Percentiles rank a stretch among this genome's conserved stretches.
These are phyloP conservation scores for Chironomus striatipennis DNA, from an alignment of 1,140 invertebrate species.

Conservation along the genomic window DNA sequence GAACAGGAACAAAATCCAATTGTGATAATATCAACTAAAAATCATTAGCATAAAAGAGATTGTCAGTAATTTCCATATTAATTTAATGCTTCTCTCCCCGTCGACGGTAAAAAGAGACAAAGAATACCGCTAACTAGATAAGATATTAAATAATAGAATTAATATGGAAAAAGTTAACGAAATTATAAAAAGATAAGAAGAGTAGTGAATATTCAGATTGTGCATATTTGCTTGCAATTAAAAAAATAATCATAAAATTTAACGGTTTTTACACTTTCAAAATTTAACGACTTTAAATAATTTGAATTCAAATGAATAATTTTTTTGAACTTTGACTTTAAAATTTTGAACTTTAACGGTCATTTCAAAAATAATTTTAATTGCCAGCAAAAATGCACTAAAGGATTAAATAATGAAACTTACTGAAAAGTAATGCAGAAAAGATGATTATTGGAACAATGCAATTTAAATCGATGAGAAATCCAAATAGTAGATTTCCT, in stretches of 20 bases:
- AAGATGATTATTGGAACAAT: slow-evolving; percentile 58
- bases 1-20: not conserved
- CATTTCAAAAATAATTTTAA: no score
- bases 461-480: slow-evolving; percentile 63
- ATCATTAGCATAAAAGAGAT: slow-evolving; percentile 11
- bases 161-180: slow-evolving; percentile 23
- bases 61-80: slow-evolving; percentile 38
- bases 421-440: slow-evolving; percentile 57
- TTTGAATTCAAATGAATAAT: no score
- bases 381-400: no score
- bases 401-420: slow-evolving; percentile 34
- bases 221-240: slow-evolving; percentile 2
- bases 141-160: slow-evolving; percentile 27
- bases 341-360: no score
- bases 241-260: not conserved
- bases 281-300: no score
- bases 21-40: not conserved
- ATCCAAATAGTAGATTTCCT: slow-evolving; percentile 60
- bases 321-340: no score
- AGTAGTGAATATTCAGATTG: slow-evolving; percentile 15
- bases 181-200: slow-evolving; percentile 22
- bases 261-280: no score
- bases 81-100: slow-evolving; percentile 55
- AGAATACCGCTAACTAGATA: slow-evolving; percentile 55
- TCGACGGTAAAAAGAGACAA: slow-evolving; percentile 56